Percentiles rank a stretch among this genome's conserved stretches.
These are phyloP conservation scores for Poeciliopsis occidentalis DNA, from an alignment of 2,113 vertebrate species.

Conservation along the genomic window DNA sequence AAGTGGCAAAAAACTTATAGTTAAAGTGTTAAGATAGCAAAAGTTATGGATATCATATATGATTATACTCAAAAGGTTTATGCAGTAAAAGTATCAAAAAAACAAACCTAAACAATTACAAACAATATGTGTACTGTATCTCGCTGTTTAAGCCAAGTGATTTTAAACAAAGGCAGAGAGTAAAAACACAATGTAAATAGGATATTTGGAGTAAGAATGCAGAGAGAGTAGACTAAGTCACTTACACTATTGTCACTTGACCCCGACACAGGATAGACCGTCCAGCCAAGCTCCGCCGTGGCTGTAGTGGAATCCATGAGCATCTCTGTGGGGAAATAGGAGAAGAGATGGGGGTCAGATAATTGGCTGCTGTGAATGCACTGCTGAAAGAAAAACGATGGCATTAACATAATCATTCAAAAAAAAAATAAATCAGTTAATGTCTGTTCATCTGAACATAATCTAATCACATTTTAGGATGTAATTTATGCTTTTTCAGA, in stretches of 20 bases:
- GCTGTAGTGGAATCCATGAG: slow-evolving; percentile 99
- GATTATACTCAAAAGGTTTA: background rate
- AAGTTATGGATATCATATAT: background rate
- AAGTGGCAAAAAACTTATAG: background rate
- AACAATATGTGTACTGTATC: background rate
- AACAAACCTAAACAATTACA: background rate
- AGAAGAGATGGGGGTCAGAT: slow-evolving; percentile 48
- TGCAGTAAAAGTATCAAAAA: background rate
- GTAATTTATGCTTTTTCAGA: background rate
- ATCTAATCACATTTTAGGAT: background rate
- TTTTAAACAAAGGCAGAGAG: background rate
- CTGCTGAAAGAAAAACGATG: slow-evolving; percentile 5
- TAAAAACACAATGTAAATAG: background rate
- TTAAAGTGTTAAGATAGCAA: background rate
- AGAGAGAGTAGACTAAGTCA: slow-evolving; percentile 26
- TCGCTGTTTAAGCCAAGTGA: background rate
- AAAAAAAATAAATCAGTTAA: background rate
- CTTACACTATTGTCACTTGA: slow-evolving; percentile 87
- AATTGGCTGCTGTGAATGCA: slow-evolving; percentile 1
- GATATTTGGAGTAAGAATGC: background rate
- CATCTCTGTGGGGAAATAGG: slow-evolving; percentile 82
- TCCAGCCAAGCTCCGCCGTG: slow-evolving; percentile 98
- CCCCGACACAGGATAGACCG: slow-evolving; percentile 91
- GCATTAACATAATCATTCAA: background rate
- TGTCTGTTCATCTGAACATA: background rate